A percentile compares a stretch with the other conserved stretches of the same genome.
phyloP scores from a whole-genome alignment of 2,113 vertebrate species.

The Haplochromis vanheusdeni region DNA sequence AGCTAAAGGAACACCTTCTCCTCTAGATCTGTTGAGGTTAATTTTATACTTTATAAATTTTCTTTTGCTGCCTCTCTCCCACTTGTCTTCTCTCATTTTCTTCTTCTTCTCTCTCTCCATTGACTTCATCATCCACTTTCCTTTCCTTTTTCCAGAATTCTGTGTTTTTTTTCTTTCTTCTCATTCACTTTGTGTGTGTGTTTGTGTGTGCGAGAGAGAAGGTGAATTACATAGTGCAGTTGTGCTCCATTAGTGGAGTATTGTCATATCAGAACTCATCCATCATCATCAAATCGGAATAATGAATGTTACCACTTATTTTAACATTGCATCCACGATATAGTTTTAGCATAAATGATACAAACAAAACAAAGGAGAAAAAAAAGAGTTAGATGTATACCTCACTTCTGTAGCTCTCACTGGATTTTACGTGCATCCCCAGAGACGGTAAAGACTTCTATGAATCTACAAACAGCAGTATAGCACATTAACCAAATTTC shows the following conservation, averaged over 20 bases:
- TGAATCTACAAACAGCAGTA: constrained; percentile 6
- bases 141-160: neutral
- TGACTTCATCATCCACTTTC: neutral
- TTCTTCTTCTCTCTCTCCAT: neutral
- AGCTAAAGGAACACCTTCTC: neutral
- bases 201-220: neutral
- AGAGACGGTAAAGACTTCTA: neutral
- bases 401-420: neutral
- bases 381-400: neutral
- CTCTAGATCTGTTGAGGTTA: neutral
- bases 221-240: constrained; percentile 2
- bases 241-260: neutral
- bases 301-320: constrained; percentile 40
- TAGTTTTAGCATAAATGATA: neutral
- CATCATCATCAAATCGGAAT: constrained; percentile 34
- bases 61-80: neutral
- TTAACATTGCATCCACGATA: neutral
- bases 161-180: neutral
- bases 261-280: constrained; percentile 25
- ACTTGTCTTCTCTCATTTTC: neutral
- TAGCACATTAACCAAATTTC: constrained; percentile 52
- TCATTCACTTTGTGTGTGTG: neutral
- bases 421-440: neutral
- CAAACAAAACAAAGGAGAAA: neutral
- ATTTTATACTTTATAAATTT: constrained; percentile 10